Percentiles rank a stretch among this genome's conserved stretches.
phyloP scores from a whole-genome alignment of 2,888 invertebrate genomes.

The Buathra laborator region DNA sequence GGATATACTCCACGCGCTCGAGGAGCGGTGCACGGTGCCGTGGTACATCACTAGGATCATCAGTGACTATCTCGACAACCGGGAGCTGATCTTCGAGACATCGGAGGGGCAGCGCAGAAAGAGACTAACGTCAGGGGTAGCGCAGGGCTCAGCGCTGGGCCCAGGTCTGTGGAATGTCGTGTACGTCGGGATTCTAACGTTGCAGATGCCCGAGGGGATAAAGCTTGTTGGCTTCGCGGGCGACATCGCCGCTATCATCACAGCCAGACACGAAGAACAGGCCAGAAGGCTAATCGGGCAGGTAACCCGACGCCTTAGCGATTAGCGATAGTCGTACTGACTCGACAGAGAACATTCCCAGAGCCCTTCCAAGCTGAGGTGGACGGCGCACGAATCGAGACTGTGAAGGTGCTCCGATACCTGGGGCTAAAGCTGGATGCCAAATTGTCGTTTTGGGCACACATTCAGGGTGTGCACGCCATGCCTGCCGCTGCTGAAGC shows the following conservation, averaged over 20 bases:
- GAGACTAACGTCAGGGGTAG: constrained; percentile 61
- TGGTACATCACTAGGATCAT: constrained; percentile 56
- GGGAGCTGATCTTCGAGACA: constrained; percentile 60
- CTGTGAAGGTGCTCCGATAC: constrained; percentile 64
- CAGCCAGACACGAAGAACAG: constrained; percentile 46
- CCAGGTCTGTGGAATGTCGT: constrained; percentile 71
- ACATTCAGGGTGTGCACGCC: constrained; percentile 63
- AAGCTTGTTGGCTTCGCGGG: constrained; percentile 66
- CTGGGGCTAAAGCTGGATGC: constrained; percentile 69
- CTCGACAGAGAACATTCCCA: constrained; percentile 49
- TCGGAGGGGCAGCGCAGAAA: constrained; percentile 45
- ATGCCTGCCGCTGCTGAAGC: constrained; percentile 67
- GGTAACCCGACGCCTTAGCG: not conserved
- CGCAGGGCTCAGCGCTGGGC: constrained; percentile 69
- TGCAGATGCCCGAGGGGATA: constrained; percentile 58
- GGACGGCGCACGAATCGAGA: constrained; percentile 38
- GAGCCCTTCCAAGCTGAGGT: constrained; percentile 49
- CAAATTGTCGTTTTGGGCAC: constrained; percentile 61
- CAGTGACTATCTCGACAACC: constrained; percentile 61
- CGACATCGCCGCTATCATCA: constrained; percentile 61
- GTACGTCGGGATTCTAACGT: constrained; percentile 66
- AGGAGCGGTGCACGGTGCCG: constrained; percentile 43
- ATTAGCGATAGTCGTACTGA: constrained; percentile 61
- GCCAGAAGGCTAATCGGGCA: constrained; percentile 23
- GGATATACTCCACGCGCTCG: constrained; percentile 50